A percentile compares a stretch with the other conserved stretches of the same genome.
Conservation (phyloP, 2,797 vertebrate genomes). For the Micropoecilia bifurca region DNA sequence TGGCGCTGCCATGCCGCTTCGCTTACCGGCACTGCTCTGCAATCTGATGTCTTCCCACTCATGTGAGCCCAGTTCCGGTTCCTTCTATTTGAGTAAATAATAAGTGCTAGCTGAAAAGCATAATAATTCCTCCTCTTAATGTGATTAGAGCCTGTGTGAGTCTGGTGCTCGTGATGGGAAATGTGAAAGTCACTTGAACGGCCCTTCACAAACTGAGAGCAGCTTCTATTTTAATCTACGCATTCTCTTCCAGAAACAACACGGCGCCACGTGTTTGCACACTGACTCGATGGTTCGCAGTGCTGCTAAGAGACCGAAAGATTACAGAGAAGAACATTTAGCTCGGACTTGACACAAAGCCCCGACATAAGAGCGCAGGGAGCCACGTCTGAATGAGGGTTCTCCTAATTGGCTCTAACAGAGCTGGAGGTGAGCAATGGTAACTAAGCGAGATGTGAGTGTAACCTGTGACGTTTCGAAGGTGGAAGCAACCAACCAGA, state of each 20-base stretch:
- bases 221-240: background rate
- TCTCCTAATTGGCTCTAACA: slow-evolving; percentile 46
- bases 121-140: background rate
- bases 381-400: slow-evolving; percentile 34
- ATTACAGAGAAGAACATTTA: slow-evolving; percentile 1
- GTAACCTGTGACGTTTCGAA: slow-evolving; percentile 37
- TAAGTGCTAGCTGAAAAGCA: background rate
- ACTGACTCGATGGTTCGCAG: slow-evolving; percentile 29
- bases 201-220: slow-evolving; percentile 4
- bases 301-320: slow-evolving; percentile 12
- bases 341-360: background rate
- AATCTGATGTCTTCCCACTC: slow-evolving; percentile 13
- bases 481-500: slow-evolving; percentile 21
- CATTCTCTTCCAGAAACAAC: slow-evolving; percentile 19
- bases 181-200: slow-evolving; percentile 1
- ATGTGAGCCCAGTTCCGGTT: slow-evolving; percentile 9
- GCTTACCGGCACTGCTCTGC: slow-evolving; percentile 13
- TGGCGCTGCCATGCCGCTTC: slow-evolving; percentile 22
- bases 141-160: slow-evolving; percentile 13
- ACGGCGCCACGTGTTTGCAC: background rate
- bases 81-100: slow-evolving; percentile 18
- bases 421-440: slow-evolving; percentile 40
- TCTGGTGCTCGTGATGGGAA: slow-evolving; percentile 19
- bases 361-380: slow-evolving; percentile 2
- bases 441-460: slow-evolving; percentile 7